A percentile compares a stretch with the other conserved stretches of the same genome.
phyloP scores from a whole-genome alignment of 35 echinoderm and acorn worm species.

The Anneissia japonica region DNA sequence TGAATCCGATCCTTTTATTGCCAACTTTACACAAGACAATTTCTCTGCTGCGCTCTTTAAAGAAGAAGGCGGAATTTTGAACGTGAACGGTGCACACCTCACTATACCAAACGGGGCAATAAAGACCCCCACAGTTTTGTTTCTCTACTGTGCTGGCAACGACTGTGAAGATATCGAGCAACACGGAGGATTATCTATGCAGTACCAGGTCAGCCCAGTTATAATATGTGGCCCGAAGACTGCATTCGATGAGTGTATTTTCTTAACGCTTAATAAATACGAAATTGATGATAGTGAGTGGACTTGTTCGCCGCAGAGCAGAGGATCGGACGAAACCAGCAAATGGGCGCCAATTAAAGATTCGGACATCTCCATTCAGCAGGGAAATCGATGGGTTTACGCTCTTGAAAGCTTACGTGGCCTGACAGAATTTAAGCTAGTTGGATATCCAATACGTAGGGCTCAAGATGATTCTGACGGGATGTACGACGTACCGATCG shows the following conservation, averaged over 20 bases:
- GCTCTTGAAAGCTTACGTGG: background rate
- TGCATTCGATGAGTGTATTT: background rate
- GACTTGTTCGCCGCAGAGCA: background rate
- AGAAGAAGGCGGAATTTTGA: background rate
- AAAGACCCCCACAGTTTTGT: background rate
- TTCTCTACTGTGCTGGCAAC: background rate
- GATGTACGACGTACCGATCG: background rate
- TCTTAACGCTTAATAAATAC: background rate
- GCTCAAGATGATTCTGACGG: background rate
- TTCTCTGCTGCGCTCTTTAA: background rate
- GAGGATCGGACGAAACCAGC: background rate
- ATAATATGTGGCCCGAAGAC: background rate
- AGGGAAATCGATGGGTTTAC: background rate
- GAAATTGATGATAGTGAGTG: background rate
- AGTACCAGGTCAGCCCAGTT: background rate
- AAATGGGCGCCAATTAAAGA: background rate
- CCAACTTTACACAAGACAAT: background rate
- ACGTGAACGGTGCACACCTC: background rate
- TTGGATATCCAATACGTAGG: background rate
- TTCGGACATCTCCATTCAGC: background rate
- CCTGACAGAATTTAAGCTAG: background rate
- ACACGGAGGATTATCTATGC: background rate
- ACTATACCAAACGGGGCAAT: background rate
- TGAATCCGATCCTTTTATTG: background rate
- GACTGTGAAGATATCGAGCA: background rate